These are phyloP conservation scores for Eurypyga helias DNA, from an alignment of 2,113 vertebrate genomes.

Conservation along the genomic window DNA sequence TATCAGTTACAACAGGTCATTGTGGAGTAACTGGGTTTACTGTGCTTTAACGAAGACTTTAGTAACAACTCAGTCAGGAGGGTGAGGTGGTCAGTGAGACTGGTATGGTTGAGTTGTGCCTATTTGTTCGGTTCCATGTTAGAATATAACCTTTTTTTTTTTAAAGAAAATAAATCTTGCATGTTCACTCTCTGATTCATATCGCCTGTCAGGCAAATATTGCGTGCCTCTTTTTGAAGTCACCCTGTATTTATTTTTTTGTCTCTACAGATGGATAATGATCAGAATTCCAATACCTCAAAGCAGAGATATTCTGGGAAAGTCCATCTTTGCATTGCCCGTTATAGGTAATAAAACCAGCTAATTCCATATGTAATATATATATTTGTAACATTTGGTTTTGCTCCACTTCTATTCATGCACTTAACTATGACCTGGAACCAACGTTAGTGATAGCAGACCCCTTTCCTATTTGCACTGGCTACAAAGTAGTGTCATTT, in stretches of 20 bases:
- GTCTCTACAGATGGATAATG: constrained; percentile 90
- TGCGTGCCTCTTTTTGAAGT: not conserved
- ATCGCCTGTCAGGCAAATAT: not conserved
- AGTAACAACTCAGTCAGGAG: not conserved
- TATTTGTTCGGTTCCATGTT: not conserved
- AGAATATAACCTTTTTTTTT: not conserved
- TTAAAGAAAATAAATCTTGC: no score
- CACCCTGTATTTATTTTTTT: not conserved
- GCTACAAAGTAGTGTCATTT: not conserved
- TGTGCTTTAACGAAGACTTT: not conserved
- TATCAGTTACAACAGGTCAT: not conserved
- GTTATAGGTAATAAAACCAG: constrained; percentile 85
- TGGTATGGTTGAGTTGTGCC: not conserved
- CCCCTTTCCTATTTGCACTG: not conserved
- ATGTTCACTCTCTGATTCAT: not conserved
- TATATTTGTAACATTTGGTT: rapidly evolving
- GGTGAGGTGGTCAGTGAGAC: not conserved
- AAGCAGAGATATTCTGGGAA: constrained; percentile 93
- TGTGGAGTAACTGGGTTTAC: not conserved
- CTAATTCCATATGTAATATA: rapidly evolving
- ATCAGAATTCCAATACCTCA: constrained; percentile 84
- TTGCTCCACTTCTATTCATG: not conserved
- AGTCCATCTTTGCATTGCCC: constrained; percentile 93
- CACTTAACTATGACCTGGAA: rapidly evolving
- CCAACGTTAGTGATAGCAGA: not conserved